Evolutionary conservation across 2,113 vertebrate species (phyloP).

Genomic region (Scophthalmus maximus): DNA sequence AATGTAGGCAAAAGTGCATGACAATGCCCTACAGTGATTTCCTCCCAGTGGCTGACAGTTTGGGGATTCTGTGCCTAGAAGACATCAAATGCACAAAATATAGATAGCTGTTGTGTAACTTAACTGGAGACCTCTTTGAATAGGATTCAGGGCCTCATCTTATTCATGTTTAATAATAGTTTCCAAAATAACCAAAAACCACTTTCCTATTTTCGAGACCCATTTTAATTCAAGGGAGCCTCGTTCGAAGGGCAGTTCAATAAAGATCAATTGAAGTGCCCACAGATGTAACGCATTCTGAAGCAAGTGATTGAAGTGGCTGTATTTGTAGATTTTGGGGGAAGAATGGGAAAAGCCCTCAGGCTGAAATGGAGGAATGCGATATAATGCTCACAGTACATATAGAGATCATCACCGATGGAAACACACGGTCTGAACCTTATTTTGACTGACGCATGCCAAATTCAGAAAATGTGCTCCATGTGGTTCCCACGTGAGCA

Average conservation of each 20-base stretch:
- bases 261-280: not conserved
- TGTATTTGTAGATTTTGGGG: not conserved
- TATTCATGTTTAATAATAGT: not conserved
- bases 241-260: not conserved
- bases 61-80: not conserved
- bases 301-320: conserved; percentile 6
- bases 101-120: not conserved
- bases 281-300: not conserved
- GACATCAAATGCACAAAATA: not conserved
- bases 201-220: not conserved
- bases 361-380: not conserved
- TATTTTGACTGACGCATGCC: conserved; percentile 9
- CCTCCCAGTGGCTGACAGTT: not conserved
- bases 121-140: not conserved
- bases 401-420: not conserved
- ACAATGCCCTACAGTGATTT: not conserved
- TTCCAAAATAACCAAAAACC: not conserved
- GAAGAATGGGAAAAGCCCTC: conserved; percentile 9
- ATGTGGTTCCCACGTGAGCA: conserved; percentile 10
- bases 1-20: conserved; percentile 35
- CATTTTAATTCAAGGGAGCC: conserved; percentile 9
- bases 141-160: not conserved
- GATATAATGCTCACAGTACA: not conserved
- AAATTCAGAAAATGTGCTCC: conserved; percentile 28
- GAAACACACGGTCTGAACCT: not conserved